Evolutionary conservation across 2,797 vertebrate genomes (phyloP), one percentile per base, ranked within the genome.

Genomic region (Neopelma chrysocephalum): DNA sequence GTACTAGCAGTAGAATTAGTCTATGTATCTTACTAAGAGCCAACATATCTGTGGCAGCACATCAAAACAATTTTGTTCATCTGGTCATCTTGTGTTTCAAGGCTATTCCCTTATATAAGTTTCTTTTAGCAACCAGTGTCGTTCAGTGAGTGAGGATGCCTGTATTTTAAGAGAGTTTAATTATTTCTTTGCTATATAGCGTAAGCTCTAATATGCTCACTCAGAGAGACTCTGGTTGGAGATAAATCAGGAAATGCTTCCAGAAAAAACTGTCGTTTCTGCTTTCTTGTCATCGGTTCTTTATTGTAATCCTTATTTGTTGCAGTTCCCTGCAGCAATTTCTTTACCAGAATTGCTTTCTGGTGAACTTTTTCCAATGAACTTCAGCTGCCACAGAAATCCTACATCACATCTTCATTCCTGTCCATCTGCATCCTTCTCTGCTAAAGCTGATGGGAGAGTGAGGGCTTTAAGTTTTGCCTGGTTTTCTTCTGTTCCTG

Each of bases 231-330:
- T 48, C 77, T 91, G 83, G 34, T 60, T 89, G 45, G 56, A 92
- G 64, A 92, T 94, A 94, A 96, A 94, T 95, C 94, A 96, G 66
- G 57, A 82, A 86, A 66, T 73, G 83, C 76, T 94, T 86, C 72
- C 76, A 94, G 92, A 92, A 93, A 89, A 92, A 91, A 48, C 25
- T 69, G 58, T 82, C 58, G 80, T 89, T 91, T 94, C 50, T 89
- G 34, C 68, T 91, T 78, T 61, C 70, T 69, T 93, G 87, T 71
- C 54, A 57, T 40, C 69, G 53, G 56, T 42, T 90, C 65, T 78
- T 92, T 79, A 93, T 73, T 90, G 68, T 89, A 91, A 94, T 84
- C 56, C 61, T 81, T 94, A 89, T 88, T 85, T 71, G 53, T 84
- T 89, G 57, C 76, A 70, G 65, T 43, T 89, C 73, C 94, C 85